Base-by-base conservation (phyloP, 2,888 invertebrate species). In the Limnephilus rhombicus region DNA sequence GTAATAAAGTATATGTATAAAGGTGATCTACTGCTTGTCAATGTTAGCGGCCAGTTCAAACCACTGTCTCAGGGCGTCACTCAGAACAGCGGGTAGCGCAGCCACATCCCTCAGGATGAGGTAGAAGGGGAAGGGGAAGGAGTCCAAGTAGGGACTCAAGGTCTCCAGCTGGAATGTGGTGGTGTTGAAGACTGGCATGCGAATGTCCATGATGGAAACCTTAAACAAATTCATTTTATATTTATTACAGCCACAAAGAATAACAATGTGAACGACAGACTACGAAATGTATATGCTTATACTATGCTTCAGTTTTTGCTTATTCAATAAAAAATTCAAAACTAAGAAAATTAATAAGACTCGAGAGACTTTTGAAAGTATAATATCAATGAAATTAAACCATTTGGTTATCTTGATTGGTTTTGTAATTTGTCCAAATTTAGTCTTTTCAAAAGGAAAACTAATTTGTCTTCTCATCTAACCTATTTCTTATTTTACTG, bases 51-150 rank as follows among this genome's bases (percentile, higher is more conserved):
- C 98, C 93, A 99, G 96, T 96, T 99, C 99, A 95, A 99, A 99
- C 99, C 99, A 99, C 95, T 99, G 99, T 92, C 99, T 96, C 93
- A 99, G 96, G 0, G 99, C 99, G 95, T 99, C 99, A 94, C 99
- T 98, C 49, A 99, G 96, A 1, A 99, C 98, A 80, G 97, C 96
- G 0, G 99, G 99, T 92, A 99, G 95, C 45, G 98, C 97, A 93
- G 97, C 97, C 94, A 99, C 97, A 94, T 99, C 99, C 92, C 98
- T 96, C 49, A 99, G 97, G 94, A 99, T 98, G 89, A 99, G 97
- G 95, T 99, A 99, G 96, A 99, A 99, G 0, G 99, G 99, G 95
- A 99, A 99, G 0, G 99, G 99, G 95, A 99, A 99, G 88, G 97
- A 97, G 94, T 99, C 99, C 96, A 99, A 97, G 95, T 99, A 99